Percentiles rank a stretch among this genome's conserved stretches.
Conservation (phyloP, 53 echinoderm and acorn worm genomes). For the Mesocentrotus franciscanus region DNA sequence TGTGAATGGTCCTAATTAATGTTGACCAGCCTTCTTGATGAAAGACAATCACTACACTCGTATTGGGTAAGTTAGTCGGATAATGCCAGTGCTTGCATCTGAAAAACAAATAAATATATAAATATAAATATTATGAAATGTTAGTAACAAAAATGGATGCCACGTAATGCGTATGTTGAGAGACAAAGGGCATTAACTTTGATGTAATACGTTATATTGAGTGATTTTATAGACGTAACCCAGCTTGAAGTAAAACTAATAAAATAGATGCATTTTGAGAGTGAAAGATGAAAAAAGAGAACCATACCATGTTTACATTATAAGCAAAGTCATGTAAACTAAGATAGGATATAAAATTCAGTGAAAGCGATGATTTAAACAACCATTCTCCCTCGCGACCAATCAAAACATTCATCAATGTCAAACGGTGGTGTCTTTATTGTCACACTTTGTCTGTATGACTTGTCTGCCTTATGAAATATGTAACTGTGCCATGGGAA, state of each 20-base stretch:
- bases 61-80: conserved; percentile 77
- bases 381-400: not conserved
- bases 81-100: conserved; percentile 98
- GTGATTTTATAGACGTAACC: too few relatives aligned
- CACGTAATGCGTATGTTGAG: too few relatives aligned
- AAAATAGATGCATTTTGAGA: too few relatives aligned
- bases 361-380: not conserved
- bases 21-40: conserved; percentile 99
- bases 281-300: too few relatives aligned
- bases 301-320: not conserved
- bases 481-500: not conserved
- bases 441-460: not conserved
- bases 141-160: too few relatives aligned
- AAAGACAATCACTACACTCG: conserved; percentile 90
- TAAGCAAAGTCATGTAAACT: not conserved
- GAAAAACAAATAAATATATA: not conserved
- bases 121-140: not conserved
- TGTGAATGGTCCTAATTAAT: conserved; percentile 87
- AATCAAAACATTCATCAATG: conserved; percentile 23
- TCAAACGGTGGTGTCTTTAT: not conserved
- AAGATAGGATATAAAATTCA: not conserved
- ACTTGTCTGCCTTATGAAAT: not conserved
- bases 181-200: too few relatives aligned
- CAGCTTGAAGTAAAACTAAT: too few relatives aligned
- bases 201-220: too few relatives aligned